Base-by-base conservation (phyloP, 2,888 invertebrate species). In the Stomorhina lunata region DNA sequence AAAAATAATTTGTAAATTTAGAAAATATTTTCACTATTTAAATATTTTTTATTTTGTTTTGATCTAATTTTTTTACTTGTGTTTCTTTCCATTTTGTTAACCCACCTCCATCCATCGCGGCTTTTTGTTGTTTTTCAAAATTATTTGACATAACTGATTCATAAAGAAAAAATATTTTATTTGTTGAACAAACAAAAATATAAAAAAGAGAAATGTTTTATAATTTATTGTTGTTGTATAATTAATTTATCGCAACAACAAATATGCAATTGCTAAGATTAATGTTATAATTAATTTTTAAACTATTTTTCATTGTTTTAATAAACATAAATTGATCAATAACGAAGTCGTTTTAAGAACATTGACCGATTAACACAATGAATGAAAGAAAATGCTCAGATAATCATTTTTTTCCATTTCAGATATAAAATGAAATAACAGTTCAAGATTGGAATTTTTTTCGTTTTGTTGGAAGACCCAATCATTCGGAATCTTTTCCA, bases 301-400 rank as follows among this genome's bases (percentile, higher is more conserved):
- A 59, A 57, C 4, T 17, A 55, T 55, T 43, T 50, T 29, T 29
- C 34, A 45, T 78, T 61, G 53, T 45, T 78, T 63, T 12, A 34
- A 34, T 12, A 20, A 53, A 61, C 29, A 43, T 20, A 80, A 65
- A 57, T 65, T 50, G 12, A 45, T 25, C n/a, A 43, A 63, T 59
- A 32, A 37, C 29, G 34, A 61, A 50, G 71, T 55, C 10, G 12
- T 57, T 75, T 48, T 50, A 45, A 75, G 81, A 79, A 79, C 81
- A 65, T 79, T 82, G 79, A 79, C 81, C 79, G 81, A 69, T 59
- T 75, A 82, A 69, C 73, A 65, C 55, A 78, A 80, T 61, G 32
- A 48, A 57, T n/a, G 22, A 12, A 77, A 45, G 53, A 12, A 25
- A 61, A 17, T 20, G 43, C 34, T 10, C n/a, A 50, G 22, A 63